These are phyloP conservation scores for Gasterosteus nipponicus DNA, from an alignment of 2,113 vertebrate species.

Conservation along the genomic window DNA sequence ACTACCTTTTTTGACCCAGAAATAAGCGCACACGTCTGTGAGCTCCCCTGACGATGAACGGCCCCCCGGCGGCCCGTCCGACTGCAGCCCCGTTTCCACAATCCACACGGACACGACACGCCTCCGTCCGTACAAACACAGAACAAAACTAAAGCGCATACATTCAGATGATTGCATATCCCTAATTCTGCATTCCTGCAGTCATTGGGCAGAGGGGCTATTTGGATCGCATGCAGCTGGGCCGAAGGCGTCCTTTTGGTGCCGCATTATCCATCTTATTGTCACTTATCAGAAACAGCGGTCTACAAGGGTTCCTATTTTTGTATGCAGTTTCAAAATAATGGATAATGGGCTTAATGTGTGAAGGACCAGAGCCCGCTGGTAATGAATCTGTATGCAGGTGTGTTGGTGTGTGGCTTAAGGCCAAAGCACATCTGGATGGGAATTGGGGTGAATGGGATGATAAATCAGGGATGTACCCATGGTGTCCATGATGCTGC, in stretches of 20 bases:
- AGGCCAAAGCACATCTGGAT: constrained; percentile 80
- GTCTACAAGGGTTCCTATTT: constrained; percentile 68
- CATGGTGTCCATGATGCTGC: constrained; percentile 63
- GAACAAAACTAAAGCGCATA: not conserved
- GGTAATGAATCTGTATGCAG: constrained; percentile 77
- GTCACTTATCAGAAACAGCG: constrained; percentile 58
- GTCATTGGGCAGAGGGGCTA: not conserved
- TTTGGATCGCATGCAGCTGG: constrained; percentile 31
- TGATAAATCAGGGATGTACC: constrained; percentile 77
- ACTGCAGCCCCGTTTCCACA: constrained; percentile 62
- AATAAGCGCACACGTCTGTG: constrained; percentile 54
- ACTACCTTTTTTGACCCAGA: constrained; percentile 39
- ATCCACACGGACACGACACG: constrained; percentile 55
- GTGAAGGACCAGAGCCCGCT: constrained; percentile 62
- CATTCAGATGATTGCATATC: constrained; percentile 5
- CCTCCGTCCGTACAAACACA: constrained; percentile 68
- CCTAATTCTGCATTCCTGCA: constrained; percentile 27
- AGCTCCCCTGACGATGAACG: constrained; percentile 89
- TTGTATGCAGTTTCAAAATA: constrained; percentile 69
- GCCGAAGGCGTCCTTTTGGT: constrained; percentile 14
- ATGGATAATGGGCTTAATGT: constrained; percentile 63
- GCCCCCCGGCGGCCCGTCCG: constrained; percentile 77
- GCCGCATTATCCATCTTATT: constrained; percentile 63
- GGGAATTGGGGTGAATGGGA: constrained; percentile 79
- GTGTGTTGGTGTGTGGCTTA: constrained; percentile 45